Evolutionary conservation across 2,888 invertebrate genomes (phyloP).

Genomic region (Chironomus riparius): DNA sequence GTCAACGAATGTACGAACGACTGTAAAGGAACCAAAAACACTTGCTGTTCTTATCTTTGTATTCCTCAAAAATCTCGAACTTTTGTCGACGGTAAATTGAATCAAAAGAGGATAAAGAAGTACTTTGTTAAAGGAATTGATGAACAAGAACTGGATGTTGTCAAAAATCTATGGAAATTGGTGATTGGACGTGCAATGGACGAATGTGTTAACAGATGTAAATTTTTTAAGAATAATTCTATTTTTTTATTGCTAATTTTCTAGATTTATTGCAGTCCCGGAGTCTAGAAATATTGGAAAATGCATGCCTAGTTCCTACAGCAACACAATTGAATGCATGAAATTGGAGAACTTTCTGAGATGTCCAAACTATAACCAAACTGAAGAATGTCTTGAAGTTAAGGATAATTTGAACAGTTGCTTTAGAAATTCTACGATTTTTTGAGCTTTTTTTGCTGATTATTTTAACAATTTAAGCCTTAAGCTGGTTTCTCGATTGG

Average conservation of each 20-base stretch:
- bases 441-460: neutral
- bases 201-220: neutral
- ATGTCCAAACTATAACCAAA: neutral
- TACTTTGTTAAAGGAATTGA: neutral
- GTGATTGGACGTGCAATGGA: neutral
- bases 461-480: too few species aligned
- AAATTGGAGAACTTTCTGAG: neutral
- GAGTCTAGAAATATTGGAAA: neutral
- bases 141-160: neutral
- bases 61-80: neutral
- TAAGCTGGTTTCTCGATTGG: too few species aligned
- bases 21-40: neutral
- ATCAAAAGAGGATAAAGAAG: neutral
- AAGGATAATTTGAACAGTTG: neutral
- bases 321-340: neutral
- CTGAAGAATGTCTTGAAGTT: neutral
- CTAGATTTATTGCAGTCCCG: neutral
- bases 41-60: neutral
- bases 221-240: neutral
- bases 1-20: neutral
- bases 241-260: neutral
- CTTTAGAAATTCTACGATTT: neutral
- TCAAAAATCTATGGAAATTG: neutral
- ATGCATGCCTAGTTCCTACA: neutral
- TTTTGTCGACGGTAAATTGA: neutral